These are phyloP conservation scores for Maniola jurtina DNA, from an alignment of 1,140 invertebrate species.

Conservation along the genomic window DNA sequence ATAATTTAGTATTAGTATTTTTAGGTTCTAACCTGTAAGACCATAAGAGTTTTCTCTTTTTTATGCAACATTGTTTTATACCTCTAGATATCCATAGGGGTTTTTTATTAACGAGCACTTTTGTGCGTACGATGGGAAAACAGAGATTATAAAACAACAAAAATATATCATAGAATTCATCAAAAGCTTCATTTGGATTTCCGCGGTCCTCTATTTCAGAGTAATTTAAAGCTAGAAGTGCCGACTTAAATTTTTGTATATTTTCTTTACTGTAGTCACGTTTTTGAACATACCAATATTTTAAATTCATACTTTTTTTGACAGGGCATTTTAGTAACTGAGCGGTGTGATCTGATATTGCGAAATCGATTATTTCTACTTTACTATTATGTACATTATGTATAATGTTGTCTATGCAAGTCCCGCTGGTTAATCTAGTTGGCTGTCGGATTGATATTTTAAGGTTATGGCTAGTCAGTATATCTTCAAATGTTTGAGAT, in stretches of 20 bases:
- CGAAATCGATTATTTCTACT: too few relatives aligned
- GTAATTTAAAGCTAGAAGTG: background rate
- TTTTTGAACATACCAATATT: background rate
- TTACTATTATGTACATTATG: too few relatives aligned
- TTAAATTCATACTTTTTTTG: background rate
- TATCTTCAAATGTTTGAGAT: too few relatives aligned
- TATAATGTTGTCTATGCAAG: too few relatives aligned
- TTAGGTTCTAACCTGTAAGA: background rate
- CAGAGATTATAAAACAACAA: background rate
- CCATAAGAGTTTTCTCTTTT: constrained; percentile 6
- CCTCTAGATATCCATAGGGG: constrained; percentile 5
- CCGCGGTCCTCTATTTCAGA: background rate
- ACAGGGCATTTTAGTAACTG: too few relatives aligned
- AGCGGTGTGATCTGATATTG: too few relatives aligned
- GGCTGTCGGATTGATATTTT: too few relatives aligned
- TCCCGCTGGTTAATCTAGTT: too few relatives aligned
- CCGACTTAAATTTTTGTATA: background rate
- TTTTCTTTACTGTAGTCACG: background rate
- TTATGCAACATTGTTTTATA: too few relatives aligned
- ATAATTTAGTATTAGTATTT: background rate
- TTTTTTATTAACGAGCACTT: background rate
- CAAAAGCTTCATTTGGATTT: background rate
- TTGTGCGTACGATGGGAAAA: background rate
- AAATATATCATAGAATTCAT: too few relatives aligned
- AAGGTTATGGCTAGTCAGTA: too few relatives aligned